Evolutionary conservation across 2,888 invertebrate genomes (phyloP), one percentile per base, ranked within the genome.

Genomic region (Trypoxylon attenuatum): DNA sequence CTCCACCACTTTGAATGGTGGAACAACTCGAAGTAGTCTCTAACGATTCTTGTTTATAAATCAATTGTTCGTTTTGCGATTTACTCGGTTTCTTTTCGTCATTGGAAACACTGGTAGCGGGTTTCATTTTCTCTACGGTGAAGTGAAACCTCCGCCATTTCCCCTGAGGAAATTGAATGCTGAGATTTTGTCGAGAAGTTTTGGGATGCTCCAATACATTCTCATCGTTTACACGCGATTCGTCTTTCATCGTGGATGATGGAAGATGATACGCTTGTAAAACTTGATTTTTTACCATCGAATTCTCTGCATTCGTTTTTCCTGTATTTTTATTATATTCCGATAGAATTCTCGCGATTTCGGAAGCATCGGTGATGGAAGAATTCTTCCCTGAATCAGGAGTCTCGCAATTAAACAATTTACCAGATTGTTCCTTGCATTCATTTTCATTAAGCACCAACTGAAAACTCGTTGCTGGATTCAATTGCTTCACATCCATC

Each of bases 321-420:
- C 15, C 15, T 1, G 25, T 49, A n/a, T 57, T 69, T 25, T 65
- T 66, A 33, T 82, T 82, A 38, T 82, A 82, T 21, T 82, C 81
- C 0, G 82, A 78, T 1, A 82, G 71, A 13, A 82, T 82, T 47
- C 68, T 76, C 0, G 82, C 80, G 1, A 82, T 81, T 33, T 83
- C 78, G 0, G 78, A 69, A 0, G 83, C 54, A 2, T 81, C 73
- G 23, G 50, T 81, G 1, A 73, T 29, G 21, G 56, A 55, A 57
- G 67, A 73, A 1, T 50, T 47, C 5, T 67, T 62, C 0, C 16
- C 45, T 8, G 25, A 21, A 0, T 39, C 5, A 6, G n/a, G 8
- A 2, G 49, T 5, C n/a, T n/a, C n/a, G n/a, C n/a, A n/a, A n/a
- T n/a, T n/a, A n/a, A n/a, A n/a, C n/a, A n/a, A n/a, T n/a, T n/a